Base-by-base conservation (phyloP, 1,140 invertebrate genomes). In the Drosophila athabasca region DNA sequence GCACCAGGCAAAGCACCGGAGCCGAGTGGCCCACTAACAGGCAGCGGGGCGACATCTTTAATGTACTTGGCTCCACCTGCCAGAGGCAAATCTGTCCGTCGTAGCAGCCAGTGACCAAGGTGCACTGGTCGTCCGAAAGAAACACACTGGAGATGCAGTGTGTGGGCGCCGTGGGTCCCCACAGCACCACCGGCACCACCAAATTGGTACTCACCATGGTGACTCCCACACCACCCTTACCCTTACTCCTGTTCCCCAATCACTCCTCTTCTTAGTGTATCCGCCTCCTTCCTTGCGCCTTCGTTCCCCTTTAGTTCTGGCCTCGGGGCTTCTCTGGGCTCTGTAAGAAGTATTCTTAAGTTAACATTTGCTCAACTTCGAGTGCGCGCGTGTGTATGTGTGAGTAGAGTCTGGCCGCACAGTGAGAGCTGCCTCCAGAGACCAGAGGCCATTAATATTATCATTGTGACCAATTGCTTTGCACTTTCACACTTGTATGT, bases 61-160 rank as follows among this genome's bases (percentile, higher is more conserved):
- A 91, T 3, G 95, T 95, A 70, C 95, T 95, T 3, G 96, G 95
- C 77, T 97, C 95, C 17, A 99, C 96, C 93, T 97, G 94, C 99
- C 99, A 99, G 17, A 99, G 94, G 91, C 97, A 98, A 83, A 99
- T 98, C 92, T 99, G 98, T 24, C 99, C 99, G 93, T 99, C 98
- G 88, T 98, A 97, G 91, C 97, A 99, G 39, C 98, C 99, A 22
- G 99, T 99, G 2, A 99, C 95, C 59, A 99, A 94, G 17, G 97
- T 98, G 90, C 95, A 96, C 90, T 98, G 96, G 93, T 99, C 97
- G 61, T 95, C 94, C 4, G 98, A 98, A 52, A 99, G 93, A 87
- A 97, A 96, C 62, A 99, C 95, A 66, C 97, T 96, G 3, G 98
- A 99, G 64, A 99, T 97, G 92, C 98, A 98, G 92, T 99, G 98